Evolutionary conservation across 2,888 invertebrate species (phyloP), one percentile per base, ranked within the genome.

Genomic region (Volucella bombylans): DNA sequence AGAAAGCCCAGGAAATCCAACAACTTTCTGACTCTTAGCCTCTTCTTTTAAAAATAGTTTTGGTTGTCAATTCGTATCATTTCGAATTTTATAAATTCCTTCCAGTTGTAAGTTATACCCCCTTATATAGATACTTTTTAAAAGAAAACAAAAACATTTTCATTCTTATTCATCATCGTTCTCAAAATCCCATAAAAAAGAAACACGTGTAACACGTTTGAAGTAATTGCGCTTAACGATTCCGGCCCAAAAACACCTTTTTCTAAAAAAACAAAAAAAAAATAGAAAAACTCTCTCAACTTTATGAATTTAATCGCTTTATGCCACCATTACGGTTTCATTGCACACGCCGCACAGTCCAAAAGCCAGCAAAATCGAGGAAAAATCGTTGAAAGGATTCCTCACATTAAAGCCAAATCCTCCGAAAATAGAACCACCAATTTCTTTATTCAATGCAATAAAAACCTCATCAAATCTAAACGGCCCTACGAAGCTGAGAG

Each of bases 391-490:
- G 39, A 57, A 57, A 57, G 39, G 57, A 39, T 39, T 57, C 39
- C 39, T 4, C 18, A 15, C 41, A 59, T 59, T 59, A 59, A 59
- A 59, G 18, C 41, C 18, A 43, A 41, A 41, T 47, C 59, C 41
- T 14, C 31, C 47, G 11, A 55, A 55, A 68, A 68, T 55, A 68
- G 55, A 68, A 68, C 47, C 68, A 68, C 68, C 55, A 68, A 68
- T 68, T 68, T 68, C 55, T 55, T 68, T 68, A 55, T 31, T 31
- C 55, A 68, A 47, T 68, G 68, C 68, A 68, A 68, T 68, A 68
- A 68, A 68, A 68, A 68, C 18, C 68, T 55, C 68, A 68, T 68
- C 68, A 68, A 50, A 11, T 45, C 68, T 43, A 67, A 52, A 65
- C 54, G 67, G 43, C 68, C 31, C 68, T 68, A 38, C n/a, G 45